Percentiles rank a stretch among this genome's conserved stretches.
Evolutionary conservation across 2,113 vertebrate genomes (phyloP).

Genomic region (Elachura formosa): DNA sequence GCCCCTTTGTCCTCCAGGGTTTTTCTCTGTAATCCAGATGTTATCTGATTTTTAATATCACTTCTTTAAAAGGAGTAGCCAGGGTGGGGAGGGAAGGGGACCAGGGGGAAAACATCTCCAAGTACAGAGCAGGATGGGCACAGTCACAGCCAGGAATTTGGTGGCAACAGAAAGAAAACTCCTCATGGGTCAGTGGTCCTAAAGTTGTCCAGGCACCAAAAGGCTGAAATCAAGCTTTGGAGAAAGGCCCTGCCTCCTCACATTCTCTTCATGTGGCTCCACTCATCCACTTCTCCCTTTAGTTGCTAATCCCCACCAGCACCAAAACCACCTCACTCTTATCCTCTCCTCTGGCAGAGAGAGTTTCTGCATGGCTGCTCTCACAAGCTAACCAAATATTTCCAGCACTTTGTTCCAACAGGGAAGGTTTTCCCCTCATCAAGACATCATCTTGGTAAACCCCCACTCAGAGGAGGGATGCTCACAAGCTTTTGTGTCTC

Average conservation of each 20-base stretch:
- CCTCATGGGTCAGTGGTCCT: background rate
- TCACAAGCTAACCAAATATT: background rate
- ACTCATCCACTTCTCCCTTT: background rate
- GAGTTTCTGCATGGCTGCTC: background rate
- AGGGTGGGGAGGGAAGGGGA: background rate
- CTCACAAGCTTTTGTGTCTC: background rate
- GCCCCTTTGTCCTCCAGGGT: background rate
- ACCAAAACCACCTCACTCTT: background rate
- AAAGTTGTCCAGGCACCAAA: background rate
- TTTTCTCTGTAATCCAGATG: background rate
- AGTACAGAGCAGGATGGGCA: background rate
- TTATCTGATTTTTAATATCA: background rate
- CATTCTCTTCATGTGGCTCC: accelerated
- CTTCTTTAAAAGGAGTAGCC: background rate
- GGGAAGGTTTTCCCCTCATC: background rate
- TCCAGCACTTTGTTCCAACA: background rate
- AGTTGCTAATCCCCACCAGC: background rate
- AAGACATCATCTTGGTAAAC: background rate
- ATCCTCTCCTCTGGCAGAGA: background rate
- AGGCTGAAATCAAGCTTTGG: background rate
- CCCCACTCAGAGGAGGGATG: background rate
- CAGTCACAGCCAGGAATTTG: background rate
- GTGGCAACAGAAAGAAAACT: background rate
- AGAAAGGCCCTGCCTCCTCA: background rate
- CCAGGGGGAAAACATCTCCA: background rate